Base-by-base conservation (phyloP, 2,113 vertebrate genomes). In the Scomber colias region DNA sequence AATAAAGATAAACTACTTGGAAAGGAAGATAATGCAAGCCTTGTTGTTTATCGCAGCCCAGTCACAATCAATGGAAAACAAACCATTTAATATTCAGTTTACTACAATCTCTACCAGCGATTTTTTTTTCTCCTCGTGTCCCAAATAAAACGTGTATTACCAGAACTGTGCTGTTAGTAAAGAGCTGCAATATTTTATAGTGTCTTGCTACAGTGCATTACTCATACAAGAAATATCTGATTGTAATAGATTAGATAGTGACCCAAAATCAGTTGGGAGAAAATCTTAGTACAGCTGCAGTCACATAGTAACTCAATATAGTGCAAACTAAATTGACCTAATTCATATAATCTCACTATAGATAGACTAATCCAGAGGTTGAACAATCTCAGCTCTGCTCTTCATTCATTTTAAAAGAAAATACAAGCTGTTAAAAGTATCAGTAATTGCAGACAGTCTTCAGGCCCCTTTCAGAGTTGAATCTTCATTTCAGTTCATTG, bases 251-350 rank as follows among this genome's bases (percentile, higher is more conserved):
- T 64, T 11, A 63, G 24, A 27, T 27, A 40, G 50, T 71, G 67
- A 57, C 19, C 30, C 14, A 48, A 14, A 56, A 57, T 24, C n/a
- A 40, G 35, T 40, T 2, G 35, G 9, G 9, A 40, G 6, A 40
- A 40, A 40, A 27, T 27, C 35, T 40, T 40, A 40, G 35, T 40
- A 40, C 15, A 40, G 14, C 55, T 19, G 8, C 55, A 53, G 75
- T 59, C 54, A 67, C 64, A 54, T 21, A 45, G 56, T 54, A 45
- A 69, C 11, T 54, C 49, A 44, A 46, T 17, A 17, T 11, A 16
- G 56, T 31, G 12, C 65, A 62, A 54, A 77, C 54, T 77, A 62
- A 77, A 60, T 15, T 61, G 49, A 61, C 31, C 35, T 35, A 35
- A 77, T 77, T 69, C 6, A 44, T 60, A 60, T 54, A 63, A 21